Evolutionary conservation across 2,888 invertebrate genomes (phyloP), one percentile per base, ranked within the genome.

Genomic region (Catotricha subobsoleta): DNA sequence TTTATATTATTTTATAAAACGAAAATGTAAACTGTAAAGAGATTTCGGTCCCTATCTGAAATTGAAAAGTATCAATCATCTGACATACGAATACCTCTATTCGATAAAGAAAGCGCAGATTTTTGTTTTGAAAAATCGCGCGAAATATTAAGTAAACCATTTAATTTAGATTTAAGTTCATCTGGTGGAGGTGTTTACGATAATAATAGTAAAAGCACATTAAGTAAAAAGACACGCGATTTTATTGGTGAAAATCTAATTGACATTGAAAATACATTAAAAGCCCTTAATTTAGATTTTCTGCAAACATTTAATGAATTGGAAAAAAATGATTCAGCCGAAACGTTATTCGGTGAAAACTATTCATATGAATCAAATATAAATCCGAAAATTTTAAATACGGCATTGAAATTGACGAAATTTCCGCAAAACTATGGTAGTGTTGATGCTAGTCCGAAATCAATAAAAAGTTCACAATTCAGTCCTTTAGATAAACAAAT

Each of bases 51-150:
- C 46, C 53, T 69, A 43, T 67, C 67, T 47, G 69, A 69, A 48
- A 58, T 69, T 37, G 67, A 69, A 49, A 64, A 64, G 43, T 55
- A 53, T 39, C 60, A 65, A 39, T 58, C 57, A 43, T 51, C 57
- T 35, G 61, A 63, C 43, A 58, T 71, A 42, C 66, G 73, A 46
- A 63, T 78, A 36, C 77, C 77, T 2, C 59, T 77, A 13, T 78
- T 77, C 69, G 78, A 78, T 56, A 74, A 75, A 76, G n/a, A 39
- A 19, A 23, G 74, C 74, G 10, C 76, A 76, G 78, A 78, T 56
- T 77, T 76, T 54, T 76, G 74, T 53, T 78, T 79, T 52, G 76
- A 77, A 28, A 76, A 76, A 51, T 78, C 78, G 0, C 70, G 76
- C 5, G 77, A 78, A 54, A 60, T 79, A 12, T 59, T 78, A 2